Conservation (phyloP, 2,113 vertebrate genomes). For the Anarhynchus alexandrinus region DNA sequence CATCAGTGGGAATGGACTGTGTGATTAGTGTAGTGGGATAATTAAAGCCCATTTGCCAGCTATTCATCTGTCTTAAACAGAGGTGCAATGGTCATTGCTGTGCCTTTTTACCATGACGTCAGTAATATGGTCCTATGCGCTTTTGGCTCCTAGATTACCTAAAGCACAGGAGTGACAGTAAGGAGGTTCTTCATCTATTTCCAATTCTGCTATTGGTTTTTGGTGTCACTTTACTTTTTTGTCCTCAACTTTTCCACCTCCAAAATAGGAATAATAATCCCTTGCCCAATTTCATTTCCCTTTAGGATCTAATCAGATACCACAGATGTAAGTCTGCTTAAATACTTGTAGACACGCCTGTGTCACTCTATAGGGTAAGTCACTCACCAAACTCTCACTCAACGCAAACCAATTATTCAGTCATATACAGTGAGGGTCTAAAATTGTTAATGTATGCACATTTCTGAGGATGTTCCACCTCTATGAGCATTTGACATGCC, state of each 20-base stretch:
- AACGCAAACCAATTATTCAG: background rate
- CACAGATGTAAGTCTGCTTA: background rate
- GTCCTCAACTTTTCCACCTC: background rate
- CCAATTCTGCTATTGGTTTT: background rate
- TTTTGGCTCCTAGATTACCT: background rate
- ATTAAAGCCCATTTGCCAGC: background rate
- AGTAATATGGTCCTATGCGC: background rate
- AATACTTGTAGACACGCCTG: background rate
- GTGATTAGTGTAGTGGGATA: background rate
- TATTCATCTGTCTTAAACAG: background rate
- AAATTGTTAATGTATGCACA: background rate
- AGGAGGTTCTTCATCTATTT: background rate
- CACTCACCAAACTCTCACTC: background rate
- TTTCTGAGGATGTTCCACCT: background rate
- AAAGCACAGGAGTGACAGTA: background rate
- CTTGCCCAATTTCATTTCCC: background rate
- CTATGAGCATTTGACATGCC: background rate
- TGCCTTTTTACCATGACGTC: background rate
- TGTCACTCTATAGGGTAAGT: background rate
- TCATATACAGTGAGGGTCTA: background rate
- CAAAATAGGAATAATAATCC: background rate
- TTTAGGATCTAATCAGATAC: slow-evolving; percentile 1
- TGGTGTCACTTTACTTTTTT: background rate
- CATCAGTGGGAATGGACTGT: background rate
- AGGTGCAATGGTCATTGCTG: background rate